Percentiles rank a stretch among this genome's conserved stretches.
phyloP scores from a whole-genome alignment of 2,113 vertebrate genomes.

The Delphinapterus leucas region DNA sequence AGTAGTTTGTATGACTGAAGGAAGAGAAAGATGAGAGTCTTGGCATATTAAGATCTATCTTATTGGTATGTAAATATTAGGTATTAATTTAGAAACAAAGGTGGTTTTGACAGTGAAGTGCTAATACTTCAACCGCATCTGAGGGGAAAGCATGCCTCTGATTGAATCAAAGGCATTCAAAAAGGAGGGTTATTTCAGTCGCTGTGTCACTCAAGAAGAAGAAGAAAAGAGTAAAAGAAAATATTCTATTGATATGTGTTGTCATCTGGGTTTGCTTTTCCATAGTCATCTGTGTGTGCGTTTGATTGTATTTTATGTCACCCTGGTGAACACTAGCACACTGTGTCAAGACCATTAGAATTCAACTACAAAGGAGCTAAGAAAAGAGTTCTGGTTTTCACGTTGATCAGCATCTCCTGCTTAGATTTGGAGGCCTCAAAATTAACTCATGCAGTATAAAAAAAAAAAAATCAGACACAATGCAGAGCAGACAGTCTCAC shows the following conservation, averaged over 20 bases:
- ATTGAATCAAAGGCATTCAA: constrained; percentile 61
- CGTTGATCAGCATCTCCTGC: constrained; percentile 40
- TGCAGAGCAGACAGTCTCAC: constrained; percentile 42
- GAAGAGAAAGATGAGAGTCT: not conserved
- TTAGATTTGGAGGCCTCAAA: constrained; percentile 67
- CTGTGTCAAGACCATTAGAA: constrained; percentile 58
- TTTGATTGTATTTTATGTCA: constrained; percentile 64
- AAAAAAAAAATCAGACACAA: constrained; percentile 72
- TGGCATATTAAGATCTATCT: not conserved
- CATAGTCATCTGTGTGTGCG: constrained; percentile 10
- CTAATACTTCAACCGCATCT: constrained; percentile 55
- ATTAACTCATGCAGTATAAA: constrained; percentile 67
- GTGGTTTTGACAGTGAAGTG: constrained; percentile 56
- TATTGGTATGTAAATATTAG: constrained; percentile 55
- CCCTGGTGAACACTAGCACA: constrained; percentile 54
- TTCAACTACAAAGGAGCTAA: constrained; percentile 58
- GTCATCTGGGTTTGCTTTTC: constrained; percentile 55
- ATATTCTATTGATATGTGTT: constrained; percentile 28
- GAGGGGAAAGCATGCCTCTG: not conserved
- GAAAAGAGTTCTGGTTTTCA: constrained; percentile 61
- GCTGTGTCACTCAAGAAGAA: constrained; percentile 45
- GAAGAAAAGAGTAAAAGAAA: constrained; percentile 47
- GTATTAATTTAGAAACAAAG: constrained; percentile 64
- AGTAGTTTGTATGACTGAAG: not conserved
- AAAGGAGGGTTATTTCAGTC: constrained; percentile 26